Conservation (phyloP, 1,140 invertebrate genomes). For the Zaprionus ornatus region DNA sequence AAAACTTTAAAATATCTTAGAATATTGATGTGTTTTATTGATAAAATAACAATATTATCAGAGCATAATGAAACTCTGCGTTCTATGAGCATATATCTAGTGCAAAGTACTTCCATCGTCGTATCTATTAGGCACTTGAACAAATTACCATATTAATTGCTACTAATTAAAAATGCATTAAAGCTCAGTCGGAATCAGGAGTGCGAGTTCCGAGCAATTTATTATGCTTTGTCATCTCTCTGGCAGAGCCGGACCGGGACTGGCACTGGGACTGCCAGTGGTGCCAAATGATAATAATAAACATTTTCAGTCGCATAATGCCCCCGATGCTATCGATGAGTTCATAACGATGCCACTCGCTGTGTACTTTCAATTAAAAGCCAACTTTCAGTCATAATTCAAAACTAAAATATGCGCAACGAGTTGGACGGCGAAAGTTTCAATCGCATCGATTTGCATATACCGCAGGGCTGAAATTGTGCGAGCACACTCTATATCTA, state of each 20-base stretch:
- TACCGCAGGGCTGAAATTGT: constrained; percentile 2
- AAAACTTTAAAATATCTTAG: neutral
- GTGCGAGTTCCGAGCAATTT: constrained; percentile 47
- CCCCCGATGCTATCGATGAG: constrained; percentile 66
- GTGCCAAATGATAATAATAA: constrained; percentile 77
- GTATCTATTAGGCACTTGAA: constrained; percentile 65
- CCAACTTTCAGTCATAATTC: constrained; percentile 76
- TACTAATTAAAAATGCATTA: constrained; percentile 82
- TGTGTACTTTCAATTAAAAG: constrained; percentile 80
- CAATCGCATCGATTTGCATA: constrained; percentile 61
- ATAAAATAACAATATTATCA: neutral
- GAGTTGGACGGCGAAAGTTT: constrained; percentile 60
- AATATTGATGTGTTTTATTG: neutral
- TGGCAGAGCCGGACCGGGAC: constrained; percentile 36
- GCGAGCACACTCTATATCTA: neutral
- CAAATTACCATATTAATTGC: constrained; percentile 82
- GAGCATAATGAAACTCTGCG: neutral
- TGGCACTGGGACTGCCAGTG: constrained; percentile 23
- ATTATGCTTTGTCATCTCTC: constrained; percentile 80
- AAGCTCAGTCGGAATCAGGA: constrained; percentile 50
- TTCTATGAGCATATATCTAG: neutral
- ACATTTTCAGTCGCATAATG: constrained; percentile 76
- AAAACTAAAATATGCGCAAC: constrained; percentile 75
- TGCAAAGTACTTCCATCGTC: neutral
- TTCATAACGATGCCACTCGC: constrained; percentile 54